A percentile compares a stretch with the other conserved stretches of the same genome.
phyloP scores from a whole-genome alignment of 2,888 invertebrate species.

The Marasmarcha lunaedactyla region DNA sequence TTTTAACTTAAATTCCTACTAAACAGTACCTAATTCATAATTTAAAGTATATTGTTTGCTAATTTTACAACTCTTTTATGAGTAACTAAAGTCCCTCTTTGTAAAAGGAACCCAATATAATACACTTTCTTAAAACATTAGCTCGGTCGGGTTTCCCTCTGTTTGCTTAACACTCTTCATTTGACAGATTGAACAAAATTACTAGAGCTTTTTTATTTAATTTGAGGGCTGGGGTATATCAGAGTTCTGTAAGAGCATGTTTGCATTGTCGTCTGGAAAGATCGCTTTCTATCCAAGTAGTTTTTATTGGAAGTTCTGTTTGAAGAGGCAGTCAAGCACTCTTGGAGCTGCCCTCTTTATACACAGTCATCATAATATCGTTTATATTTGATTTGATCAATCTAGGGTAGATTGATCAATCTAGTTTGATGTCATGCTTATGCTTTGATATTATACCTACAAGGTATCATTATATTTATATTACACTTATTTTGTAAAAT shows the following conservation, averaged over 20 bases:
- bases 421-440: slow-evolving; percentile 20
- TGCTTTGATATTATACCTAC: slow-evolving; percentile 26
- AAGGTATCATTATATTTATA: too few relatives aligned
- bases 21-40: too few relatives aligned
- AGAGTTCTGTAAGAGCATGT: slow-evolving; percentile 40
- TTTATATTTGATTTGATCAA: slow-evolving; percentile 51
- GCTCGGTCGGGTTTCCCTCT: slow-evolving; percentile 44
- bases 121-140: slow-evolving; percentile 34
- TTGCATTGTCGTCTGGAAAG: slow-evolving; percentile 25
- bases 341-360: slow-evolving; percentile 27
- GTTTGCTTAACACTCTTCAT: slow-evolving; percentile 67
- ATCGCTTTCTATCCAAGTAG: slow-evolving; percentile 41
- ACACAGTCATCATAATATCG: slow-evolving; percentile 50
- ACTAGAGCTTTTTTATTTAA: slow-evolving; percentile 64
- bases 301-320: slow-evolving; percentile 62
- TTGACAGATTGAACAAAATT: slow-evolving; percentile 53
- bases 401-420: slow-evolving; percentile 15
- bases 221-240: slow-evolving; percentile 52
- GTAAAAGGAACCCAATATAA: too few relatives aligned
- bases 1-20: too few relatives aligned
- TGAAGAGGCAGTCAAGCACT: slow-evolving; percentile 40
- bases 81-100: too few relatives aligned
- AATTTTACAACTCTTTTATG: too few relatives aligned
- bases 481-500: too few relatives aligned
- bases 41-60: too few relatives aligned